A percentile compares a stretch with the other conserved stretches of the same genome.
Conservation (phyloP, 2,888 invertebrate genomes). For the Sturmia bella region DNA sequence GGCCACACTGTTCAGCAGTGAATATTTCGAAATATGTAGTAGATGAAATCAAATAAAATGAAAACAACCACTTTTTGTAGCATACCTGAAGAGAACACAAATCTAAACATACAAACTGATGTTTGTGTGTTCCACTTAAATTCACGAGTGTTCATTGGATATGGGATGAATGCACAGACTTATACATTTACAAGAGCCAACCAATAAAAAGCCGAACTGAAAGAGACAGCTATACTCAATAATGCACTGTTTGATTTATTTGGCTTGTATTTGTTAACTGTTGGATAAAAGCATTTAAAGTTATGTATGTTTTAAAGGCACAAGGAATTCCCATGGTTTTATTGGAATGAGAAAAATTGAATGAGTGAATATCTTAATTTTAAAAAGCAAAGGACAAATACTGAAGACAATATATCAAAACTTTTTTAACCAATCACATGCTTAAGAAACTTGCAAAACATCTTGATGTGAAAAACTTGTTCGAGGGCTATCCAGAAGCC, state of each 20-base stretch:
- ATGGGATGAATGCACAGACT: constrained; percentile 57
- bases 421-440: constrained; percentile 63
- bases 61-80: constrained; percentile 64
- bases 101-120: not conserved
- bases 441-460: constrained; percentile 74
- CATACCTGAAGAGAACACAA: constrained; percentile 61
- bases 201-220: constrained; percentile 13
- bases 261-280: not conserved
- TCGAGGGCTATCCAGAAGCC: constrained; percentile 83
- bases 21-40: constrained; percentile 71
- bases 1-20: constrained; percentile 73
- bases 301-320: not conserved
- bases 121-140: constrained; percentile 40
- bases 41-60: constrained; percentile 72
- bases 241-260: not conserved
- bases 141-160: constrained; percentile 66
- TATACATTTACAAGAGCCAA: not conserved
- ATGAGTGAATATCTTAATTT: constrained; percentile 9
- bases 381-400: constrained; percentile 19
- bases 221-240: constrained; percentile 9
- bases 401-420: constrained; percentile 14
- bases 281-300: not conserved
- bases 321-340: constrained; percentile 2
- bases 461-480: constrained; percentile 81
- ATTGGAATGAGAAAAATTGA: constrained; percentile 21